Percentiles rank a stretch among this genome's conserved stretches.
These are phyloP conservation scores for Excalfactoria chinensis DNA, from an alignment of 2,113 vertebrate genomes.

Conservation along the genomic window DNA sequence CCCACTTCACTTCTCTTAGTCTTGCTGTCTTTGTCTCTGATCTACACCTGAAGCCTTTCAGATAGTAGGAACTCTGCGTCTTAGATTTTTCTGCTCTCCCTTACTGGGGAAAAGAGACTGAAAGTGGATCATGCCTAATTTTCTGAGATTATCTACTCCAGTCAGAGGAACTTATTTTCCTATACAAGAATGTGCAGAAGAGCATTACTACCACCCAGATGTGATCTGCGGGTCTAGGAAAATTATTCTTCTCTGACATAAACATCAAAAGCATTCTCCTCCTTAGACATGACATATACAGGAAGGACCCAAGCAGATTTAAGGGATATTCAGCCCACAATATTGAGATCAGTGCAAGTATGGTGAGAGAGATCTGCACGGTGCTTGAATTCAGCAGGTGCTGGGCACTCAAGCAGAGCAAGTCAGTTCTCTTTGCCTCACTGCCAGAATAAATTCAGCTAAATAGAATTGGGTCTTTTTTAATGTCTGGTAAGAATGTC, in stretches of 20 bases:
- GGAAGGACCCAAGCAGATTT: background rate
- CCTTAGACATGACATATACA: background rate
- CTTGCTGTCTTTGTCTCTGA: background rate
- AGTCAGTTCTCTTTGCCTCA: background rate
- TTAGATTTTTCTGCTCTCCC: background rate
- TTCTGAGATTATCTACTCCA: background rate
- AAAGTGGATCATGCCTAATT: background rate
- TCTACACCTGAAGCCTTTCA: background rate
- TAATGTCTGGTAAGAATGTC: constrained; percentile 12
- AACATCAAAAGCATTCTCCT: background rate
- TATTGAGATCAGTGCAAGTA: background rate
- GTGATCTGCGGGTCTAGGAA: background rate
- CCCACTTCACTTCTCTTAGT: background rate
- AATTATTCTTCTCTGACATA: background rate
- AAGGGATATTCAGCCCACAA: background rate
- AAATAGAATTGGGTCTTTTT: background rate
- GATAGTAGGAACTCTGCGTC: background rate
- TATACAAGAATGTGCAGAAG: background rate
- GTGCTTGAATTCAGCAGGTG: background rate
- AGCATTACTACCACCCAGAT: background rate
- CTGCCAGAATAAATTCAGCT: background rate
- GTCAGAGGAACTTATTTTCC: background rate
- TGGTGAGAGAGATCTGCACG: background rate
- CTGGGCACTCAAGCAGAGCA: background rate
- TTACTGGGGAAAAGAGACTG: background rate